Evolutionary conservation across 2,888 invertebrate genomes (phyloP).

Genomic region (Octodonta nipae): DNA sequence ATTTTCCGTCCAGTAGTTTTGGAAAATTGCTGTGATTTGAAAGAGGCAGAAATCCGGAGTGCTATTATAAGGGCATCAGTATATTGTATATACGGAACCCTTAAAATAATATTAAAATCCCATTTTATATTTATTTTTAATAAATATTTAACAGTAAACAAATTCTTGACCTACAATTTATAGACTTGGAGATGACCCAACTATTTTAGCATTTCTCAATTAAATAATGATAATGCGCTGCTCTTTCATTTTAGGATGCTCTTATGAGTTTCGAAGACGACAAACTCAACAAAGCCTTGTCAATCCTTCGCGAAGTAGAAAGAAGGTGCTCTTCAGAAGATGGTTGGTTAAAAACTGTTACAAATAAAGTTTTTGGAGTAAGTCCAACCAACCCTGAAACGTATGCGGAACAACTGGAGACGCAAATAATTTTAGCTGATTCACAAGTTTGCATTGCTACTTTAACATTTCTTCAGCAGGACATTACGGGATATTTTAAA

Average conservation of each 20-base stretch:
- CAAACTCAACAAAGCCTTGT: constrained; percentile 44
- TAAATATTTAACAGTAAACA: too few species aligned
- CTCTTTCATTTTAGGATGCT: constrained; percentile 44
- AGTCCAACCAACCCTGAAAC: constrained; percentile 12
- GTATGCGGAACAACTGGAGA: constrained; percentile 42
- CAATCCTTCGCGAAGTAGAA: constrained; percentile 46
- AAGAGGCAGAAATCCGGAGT: too few species aligned
- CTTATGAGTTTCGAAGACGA: constrained; percentile 58
- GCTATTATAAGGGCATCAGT: too few species aligned
- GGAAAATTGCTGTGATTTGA: too few species aligned
- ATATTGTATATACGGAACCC: too few species aligned
- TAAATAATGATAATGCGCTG: too few species aligned
- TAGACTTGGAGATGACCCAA: too few species aligned
- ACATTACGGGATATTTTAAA: constrained; percentile 47
- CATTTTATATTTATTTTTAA: too few species aligned
- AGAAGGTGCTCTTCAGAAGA: constrained; percentile 40
- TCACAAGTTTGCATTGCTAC: constrained; percentile 51
- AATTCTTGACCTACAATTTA: too few species aligned
- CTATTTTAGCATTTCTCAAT: too few species aligned
- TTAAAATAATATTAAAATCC: too few species aligned
- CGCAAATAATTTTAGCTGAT: constrained; percentile 54
- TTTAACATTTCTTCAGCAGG: constrained; percentile 50
- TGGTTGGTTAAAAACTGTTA: constrained; percentile 44
- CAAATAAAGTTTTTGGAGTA: constrained; percentile 27
- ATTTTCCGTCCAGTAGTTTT: too few species aligned